A percentile compares a stretch with the other conserved stretches of the same genome.
phyloP scores from a whole-genome alignment of 1,140 invertebrate species.

The Caerostris darwini region DNA sequence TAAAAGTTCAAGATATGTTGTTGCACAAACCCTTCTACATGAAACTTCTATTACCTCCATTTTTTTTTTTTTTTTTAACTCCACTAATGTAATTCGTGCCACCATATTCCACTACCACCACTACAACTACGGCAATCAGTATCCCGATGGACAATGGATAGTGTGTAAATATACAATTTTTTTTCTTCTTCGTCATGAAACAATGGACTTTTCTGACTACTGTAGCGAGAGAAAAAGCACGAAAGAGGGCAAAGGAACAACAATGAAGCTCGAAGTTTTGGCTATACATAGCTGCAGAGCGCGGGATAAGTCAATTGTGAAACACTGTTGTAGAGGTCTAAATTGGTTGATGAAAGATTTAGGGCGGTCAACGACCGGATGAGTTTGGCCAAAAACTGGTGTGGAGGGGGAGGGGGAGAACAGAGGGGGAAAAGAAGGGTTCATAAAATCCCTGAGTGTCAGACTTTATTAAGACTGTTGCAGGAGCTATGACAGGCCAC shows the following conservation, averaged over 20 bases:
- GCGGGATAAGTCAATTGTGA: neutral
- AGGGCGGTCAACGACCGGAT: conserved; percentile 1
- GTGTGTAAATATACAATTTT: neutral
- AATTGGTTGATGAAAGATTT: neutral
- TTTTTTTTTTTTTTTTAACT: no score
- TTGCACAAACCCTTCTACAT: no score
- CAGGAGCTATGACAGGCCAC: neutral
- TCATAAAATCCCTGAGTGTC: neutral
- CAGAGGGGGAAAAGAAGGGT: neutral
- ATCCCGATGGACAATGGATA: neutral
- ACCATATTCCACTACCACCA: neutral
- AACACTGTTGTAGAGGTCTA: neutral
- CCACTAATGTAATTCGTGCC: neutral
- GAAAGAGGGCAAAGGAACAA: neutral
- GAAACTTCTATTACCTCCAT: no score
- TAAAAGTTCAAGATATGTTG: no score
- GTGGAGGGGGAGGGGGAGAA: neutral
- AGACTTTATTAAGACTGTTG: neutral
- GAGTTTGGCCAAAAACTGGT: neutral
- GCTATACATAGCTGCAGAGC: neutral
- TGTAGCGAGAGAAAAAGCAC: neutral
- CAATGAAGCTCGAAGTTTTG: neutral
- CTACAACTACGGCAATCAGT: neutral
- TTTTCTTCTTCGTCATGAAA: neutral
- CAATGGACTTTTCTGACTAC: neutral